Conservation (phyloP, 2,888 invertebrate genomes). For the Scaeva pyrastri region DNA sequence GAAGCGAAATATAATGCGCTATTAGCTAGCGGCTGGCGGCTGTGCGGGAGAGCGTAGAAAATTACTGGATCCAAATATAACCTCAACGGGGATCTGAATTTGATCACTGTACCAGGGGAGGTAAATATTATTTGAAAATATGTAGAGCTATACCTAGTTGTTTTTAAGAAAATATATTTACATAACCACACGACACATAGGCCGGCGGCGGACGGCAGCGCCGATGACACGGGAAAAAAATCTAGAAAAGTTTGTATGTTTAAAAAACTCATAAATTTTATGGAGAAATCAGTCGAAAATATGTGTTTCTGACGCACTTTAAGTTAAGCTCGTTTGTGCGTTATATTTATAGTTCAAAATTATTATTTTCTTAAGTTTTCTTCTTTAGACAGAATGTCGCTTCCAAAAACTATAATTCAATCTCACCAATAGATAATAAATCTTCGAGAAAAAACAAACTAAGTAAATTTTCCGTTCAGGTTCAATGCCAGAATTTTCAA, state of each 20-base stretch:
- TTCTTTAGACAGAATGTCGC: conserved; percentile 31
- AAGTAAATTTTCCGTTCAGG: conserved; percentile 41
- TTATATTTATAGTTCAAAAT: conserved; percentile 9
- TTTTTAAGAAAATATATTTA: not conserved
- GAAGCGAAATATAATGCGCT: conserved; percentile 19
- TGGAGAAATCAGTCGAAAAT: conserved; percentile 7
- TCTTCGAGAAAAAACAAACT: not conserved
- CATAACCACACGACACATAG: not conserved
- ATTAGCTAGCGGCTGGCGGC: conserved; percentile 10
- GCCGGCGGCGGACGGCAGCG: too few species aligned
- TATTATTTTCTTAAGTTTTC: not conserved
- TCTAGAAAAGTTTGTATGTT: not conserved
- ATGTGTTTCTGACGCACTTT: not conserved
- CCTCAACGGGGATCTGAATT: conserved; percentile 62
- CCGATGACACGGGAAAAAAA: not conserved
- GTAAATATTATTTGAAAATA: not conserved
- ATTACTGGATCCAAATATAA: conserved; percentile 70
- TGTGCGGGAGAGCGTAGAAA: conserved; percentile 47
- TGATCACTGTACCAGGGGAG: conserved; percentile 26
- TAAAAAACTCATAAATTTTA: not conserved
- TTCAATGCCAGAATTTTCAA: conserved; percentile 54
- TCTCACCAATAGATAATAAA: not conserved
- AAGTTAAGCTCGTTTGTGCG: conserved; percentile 14
- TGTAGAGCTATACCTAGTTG: too few species aligned
- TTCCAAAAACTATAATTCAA: conserved; percentile 10